These are phyloP conservation scores for Drosophila quadrilineata DNA, from an alignment of 1,140 invertebrate genomes.

Conservation along the genomic window DNA sequence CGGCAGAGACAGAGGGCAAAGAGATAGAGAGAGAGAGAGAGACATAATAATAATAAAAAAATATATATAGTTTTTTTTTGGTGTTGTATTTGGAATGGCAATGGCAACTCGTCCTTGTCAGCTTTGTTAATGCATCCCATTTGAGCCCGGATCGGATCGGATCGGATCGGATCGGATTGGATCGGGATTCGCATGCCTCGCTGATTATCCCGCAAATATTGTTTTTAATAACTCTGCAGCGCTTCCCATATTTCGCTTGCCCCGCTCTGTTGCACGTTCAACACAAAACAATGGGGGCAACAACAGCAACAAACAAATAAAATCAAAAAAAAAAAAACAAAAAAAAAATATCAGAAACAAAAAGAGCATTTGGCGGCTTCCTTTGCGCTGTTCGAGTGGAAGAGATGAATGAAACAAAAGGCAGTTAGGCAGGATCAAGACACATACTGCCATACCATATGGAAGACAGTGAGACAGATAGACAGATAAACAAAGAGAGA, in stretches of 20 bases:
- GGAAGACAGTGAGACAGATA: not conserved
- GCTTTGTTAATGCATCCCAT: too few relatives aligned
- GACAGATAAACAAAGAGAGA: too few relatives aligned
- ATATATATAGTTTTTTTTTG: slow-evolving; percentile 18
- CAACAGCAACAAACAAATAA: slow-evolving; percentile 12
- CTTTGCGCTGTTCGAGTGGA: slow-evolving; percentile 33
- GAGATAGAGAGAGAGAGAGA: too few relatives aligned
- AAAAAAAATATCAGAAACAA: slow-evolving; percentile 6
- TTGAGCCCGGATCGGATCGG: too few relatives aligned
- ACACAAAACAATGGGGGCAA: slow-evolving; percentile 22
- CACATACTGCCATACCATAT: too few relatives aligned
- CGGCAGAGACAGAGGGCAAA: too few relatives aligned
- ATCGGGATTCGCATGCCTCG: slow-evolving; percentile 26
- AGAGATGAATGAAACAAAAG: slow-evolving; percentile 17
- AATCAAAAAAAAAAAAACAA: slow-evolving; percentile 13
- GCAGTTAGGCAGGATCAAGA: too few relatives aligned
- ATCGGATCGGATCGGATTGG: too few relatives aligned
- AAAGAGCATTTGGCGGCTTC: slow-evolving; percentile 65
- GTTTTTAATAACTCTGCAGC: slow-evolving; percentile 74
- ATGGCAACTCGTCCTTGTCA: too few relatives aligned
- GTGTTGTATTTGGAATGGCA: too few relatives aligned
- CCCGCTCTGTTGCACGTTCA: not conserved
- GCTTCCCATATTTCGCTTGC: slow-evolving; percentile 23
- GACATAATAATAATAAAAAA: not conserved
- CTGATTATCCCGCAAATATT: slow-evolving; percentile 72